Evolutionary conservation across 2,113 vertebrate genomes (phyloP).

Genomic region (Lota lota): DNA sequence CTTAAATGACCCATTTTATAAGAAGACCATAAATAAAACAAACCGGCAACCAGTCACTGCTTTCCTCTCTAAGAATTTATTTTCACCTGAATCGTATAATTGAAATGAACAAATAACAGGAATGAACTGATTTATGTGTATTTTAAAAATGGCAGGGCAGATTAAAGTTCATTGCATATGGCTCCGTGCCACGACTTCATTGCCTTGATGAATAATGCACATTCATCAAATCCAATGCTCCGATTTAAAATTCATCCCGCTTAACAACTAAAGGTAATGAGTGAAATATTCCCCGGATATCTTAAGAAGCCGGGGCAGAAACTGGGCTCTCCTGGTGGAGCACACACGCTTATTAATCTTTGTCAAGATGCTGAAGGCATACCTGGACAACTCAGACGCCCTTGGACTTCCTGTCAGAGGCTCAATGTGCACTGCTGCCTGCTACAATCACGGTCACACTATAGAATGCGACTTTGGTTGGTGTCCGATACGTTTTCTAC

Average conservation of each 20-base stretch:
- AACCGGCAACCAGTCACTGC: too few species aligned
- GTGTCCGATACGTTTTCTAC: too few species aligned
- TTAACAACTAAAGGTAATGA: constrained; percentile 56
- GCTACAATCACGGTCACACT: constrained; percentile 27
- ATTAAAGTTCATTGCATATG: too few species aligned
- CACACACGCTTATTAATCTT: constrained; percentile 67
- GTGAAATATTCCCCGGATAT: constrained; percentile 49
- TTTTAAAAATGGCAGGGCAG: too few species aligned
- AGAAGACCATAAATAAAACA: too few species aligned
- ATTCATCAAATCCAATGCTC: constrained; percentile 47
- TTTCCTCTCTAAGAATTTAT: too few species aligned
- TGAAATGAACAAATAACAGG: too few species aligned
- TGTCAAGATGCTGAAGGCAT: constrained; percentile 60
- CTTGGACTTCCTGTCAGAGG: constrained; percentile 38
- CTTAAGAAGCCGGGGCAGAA: constrained; percentile 42
- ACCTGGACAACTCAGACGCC: constrained; percentile 48
- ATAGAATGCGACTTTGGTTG: constrained; percentile 23
- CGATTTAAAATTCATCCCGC: constrained; percentile 49
- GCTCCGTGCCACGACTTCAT: neutral
- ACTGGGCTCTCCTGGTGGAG: constrained; percentile 49
- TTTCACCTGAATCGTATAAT: too few species aligned
- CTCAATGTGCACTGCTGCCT: constrained; percentile 19
- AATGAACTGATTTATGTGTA: too few species aligned
- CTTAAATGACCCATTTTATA: too few species aligned
- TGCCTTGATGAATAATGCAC: constrained; percentile 27